These are phyloP conservation scores for Drosophila meridionalis DNA, from an alignment of 2,888 invertebrate genomes.

Conservation along the genomic window DNA sequence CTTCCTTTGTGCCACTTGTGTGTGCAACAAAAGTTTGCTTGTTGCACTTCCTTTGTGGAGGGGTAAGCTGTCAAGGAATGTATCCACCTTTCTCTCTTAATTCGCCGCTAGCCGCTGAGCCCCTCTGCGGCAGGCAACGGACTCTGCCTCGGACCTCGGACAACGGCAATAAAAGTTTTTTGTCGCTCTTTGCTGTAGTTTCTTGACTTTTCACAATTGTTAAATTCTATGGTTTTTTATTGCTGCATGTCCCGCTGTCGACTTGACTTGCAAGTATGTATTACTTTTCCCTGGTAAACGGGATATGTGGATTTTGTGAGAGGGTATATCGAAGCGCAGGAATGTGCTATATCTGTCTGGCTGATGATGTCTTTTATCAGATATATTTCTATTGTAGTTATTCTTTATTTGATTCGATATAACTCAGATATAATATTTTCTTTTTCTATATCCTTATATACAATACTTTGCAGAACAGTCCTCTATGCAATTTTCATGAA, in stretches of 20 bases:
- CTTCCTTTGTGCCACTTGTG: slow-evolving; percentile 57
- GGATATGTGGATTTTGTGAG: background rate
- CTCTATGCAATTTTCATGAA: too few species aligned
- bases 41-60: slow-evolving; percentile 61
- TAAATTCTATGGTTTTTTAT: slow-evolving; percentile 64
- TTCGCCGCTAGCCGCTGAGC: slow-evolving; percentile 6
- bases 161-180: slow-evolving; percentile 55
- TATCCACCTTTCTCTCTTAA: slow-evolving; percentile 27
- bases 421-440: too few species aligned
- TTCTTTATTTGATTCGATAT: too few species aligned
- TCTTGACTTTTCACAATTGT: slow-evolving; percentile 66
- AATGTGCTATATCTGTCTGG: background rate
- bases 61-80: slow-evolving; percentile 21
- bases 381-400: background rate
- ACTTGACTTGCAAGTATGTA: background rate
- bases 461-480: background rate
- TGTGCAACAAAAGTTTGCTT: slow-evolving; percentile 64
- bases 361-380: background rate
- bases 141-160: background rate
- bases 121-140: background rate
- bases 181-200: slow-evolving; percentile 45
- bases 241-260: slow-evolving; percentile 25
- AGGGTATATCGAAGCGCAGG: background rate
- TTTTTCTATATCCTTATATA: too few species aligned
- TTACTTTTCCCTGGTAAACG: background rate